These are phyloP conservation scores for Drosophila gunungcola DNA, from an alignment of 1,140 invertebrate species.

Conservation along the genomic window DNA sequence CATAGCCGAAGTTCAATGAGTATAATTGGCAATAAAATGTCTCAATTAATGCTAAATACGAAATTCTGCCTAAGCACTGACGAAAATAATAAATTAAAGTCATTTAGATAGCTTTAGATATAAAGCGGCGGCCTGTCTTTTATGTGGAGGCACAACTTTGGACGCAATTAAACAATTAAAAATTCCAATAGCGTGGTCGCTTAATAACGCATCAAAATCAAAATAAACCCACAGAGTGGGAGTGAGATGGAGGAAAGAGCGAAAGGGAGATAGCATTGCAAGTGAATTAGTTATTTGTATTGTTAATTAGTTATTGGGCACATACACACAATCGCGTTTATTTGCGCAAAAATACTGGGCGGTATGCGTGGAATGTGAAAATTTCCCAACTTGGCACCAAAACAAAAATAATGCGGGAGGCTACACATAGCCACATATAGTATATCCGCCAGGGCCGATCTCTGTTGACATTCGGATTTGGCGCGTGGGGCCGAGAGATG, in stretches of 20 bases:
- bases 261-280: conserved; percentile 2
- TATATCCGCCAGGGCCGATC: conserved; percentile 28
- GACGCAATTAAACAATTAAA: conserved; percentile 76
- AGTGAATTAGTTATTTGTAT: conserved; percentile 53
- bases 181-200: conserved; percentile 71
- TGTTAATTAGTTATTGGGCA: conserved; percentile 70
- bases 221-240: conserved; percentile 24
- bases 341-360: conserved; percentile 58
- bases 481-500: conserved; percentile 58
- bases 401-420: conserved; percentile 20
- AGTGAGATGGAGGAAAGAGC: background rate
- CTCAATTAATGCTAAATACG: conserved; percentile 54
- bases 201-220: conserved; percentile 76
- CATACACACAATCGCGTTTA: conserved; percentile 21
- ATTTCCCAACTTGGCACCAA: conserved; percentile 61
- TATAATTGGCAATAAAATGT: conserved; percentile 46
- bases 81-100: conserved; percentile 33
- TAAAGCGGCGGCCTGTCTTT: conserved; percentile 58
- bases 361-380: conserved; percentile 70
- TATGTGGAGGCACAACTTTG: conserved; percentile 53
- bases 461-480: conserved; percentile 70
- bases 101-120: conserved; percentile 37
- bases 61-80: conserved; percentile 33
- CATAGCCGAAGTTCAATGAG: conserved; percentile 9
- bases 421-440: conserved; percentile 1